Conservation (phyloP, 2,888 invertebrate species). For the Andrena bicolor region DNA sequence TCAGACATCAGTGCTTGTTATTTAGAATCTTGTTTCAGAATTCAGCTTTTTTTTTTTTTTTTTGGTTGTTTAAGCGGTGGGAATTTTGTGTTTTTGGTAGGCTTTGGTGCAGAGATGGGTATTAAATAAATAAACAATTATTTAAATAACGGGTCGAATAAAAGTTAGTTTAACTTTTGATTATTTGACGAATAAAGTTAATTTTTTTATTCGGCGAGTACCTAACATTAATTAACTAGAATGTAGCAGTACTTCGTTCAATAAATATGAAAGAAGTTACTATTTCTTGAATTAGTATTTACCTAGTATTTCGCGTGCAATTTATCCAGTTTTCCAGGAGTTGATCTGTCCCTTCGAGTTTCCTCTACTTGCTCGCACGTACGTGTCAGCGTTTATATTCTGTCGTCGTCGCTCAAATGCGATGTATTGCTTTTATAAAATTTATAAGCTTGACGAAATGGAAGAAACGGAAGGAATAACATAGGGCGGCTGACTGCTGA, state of each 20-base stretch:
- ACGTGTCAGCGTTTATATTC: slow-evolving; percentile 22
- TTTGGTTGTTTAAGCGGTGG: not conserved
- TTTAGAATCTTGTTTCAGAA: not conserved
- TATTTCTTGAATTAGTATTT: not conserved
- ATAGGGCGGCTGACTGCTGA: slow-evolving; percentile 2
- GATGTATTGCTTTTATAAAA: slow-evolving; percentile 72
- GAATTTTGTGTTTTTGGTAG: not conserved
- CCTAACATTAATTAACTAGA: too few relatives aligned
- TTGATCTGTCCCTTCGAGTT: not conserved
- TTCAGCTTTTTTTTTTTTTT: not conserved
- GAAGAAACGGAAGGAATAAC: slow-evolving; percentile 38
- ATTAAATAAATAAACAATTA: too few relatives aligned
- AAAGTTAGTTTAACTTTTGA: too few relatives aligned
- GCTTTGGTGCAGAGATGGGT: too few relatives aligned
- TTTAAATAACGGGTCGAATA: too few relatives aligned
- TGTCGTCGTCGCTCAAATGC: slow-evolving; percentile 20
- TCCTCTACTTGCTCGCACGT: not conserved
- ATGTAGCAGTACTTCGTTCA: too few relatives aligned
- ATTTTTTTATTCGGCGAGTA: too few relatives aligned
- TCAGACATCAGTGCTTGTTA: not conserved
- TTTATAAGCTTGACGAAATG: slow-evolving; percentile 75
- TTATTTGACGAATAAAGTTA: too few relatives aligned
- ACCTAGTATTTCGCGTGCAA: not conserved
- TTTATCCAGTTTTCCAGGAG: slow-evolving; percentile 8
- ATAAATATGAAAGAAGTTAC: too few relatives aligned